phyloP scores from a whole-genome alignment of 2,888 invertebrate genomes.

The Cephus pulcher region DNA sequence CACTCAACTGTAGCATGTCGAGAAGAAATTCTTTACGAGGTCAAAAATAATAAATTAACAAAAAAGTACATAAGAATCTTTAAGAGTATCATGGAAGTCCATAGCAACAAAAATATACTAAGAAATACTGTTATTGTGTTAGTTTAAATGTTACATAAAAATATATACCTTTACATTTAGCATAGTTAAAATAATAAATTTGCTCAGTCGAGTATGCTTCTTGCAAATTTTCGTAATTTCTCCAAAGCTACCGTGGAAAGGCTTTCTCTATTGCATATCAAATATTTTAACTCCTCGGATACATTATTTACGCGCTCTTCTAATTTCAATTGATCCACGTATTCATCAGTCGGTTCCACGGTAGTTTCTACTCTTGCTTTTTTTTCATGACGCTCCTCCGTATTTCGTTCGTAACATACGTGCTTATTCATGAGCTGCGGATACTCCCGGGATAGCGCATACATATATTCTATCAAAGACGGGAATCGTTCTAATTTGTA shows the following conservation, averaged over 20 bases:
- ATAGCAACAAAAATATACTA: background rate
- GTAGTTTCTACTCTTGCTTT: background rate
- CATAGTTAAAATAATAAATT: background rate
- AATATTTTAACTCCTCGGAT: slow-evolving; percentile 42
- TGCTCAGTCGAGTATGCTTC: background rate
- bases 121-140: background rate
- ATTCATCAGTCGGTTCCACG: background rate
- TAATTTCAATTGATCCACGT: background rate
- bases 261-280: slow-evolving; percentile 31
- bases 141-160: background rate
- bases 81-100: background rate
- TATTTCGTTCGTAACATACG: slow-evolving; percentile 28
- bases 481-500: slow-evolving; percentile 33
- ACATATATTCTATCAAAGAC: background rate
- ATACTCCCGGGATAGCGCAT: background rate
- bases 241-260: slow-evolving; percentile 31
- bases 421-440: slow-evolving; percentile 26
- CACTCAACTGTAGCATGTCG: background rate
- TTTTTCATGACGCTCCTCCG: background rate
- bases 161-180: background rate
- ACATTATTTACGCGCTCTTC: slow-evolving; percentile 30
- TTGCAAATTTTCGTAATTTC: slow-evolving; percentile 29
- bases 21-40: too few relatives aligned
- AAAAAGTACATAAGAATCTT: background rate
- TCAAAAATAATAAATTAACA: too few relatives aligned